A percentile compares a stretch with the other conserved stretches of the same genome.
phyloP scores from a whole-genome alignment of 2,113 vertebrate species.

The Myanophis thanlyinensis region DNA sequence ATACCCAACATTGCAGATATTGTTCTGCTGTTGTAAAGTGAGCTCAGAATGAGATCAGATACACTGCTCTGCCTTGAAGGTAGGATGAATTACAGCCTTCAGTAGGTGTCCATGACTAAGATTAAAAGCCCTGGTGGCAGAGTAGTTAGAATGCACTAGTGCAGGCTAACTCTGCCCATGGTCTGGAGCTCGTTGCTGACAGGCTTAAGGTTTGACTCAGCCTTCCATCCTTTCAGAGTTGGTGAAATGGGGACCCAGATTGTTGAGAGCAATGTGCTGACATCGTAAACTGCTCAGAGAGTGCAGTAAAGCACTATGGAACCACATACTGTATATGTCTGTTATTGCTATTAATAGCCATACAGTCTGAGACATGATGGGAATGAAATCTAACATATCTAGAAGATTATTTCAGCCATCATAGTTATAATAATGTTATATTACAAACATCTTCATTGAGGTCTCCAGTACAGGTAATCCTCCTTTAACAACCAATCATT shows the following conservation, averaged over 20 bases:
- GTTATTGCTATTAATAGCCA: background rate
- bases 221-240: background rate
- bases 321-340: background rate
- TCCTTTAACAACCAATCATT: background rate
- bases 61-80: background rate
- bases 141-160: background rate
- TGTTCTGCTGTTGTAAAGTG: background rate
- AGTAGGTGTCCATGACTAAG: background rate
- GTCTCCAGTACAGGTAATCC: background rate
- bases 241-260: background rate
- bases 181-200: background rate
- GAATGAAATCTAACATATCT: background rate
- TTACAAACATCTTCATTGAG: background rate
- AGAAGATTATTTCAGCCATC: background rate
- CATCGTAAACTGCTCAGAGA: background rate
- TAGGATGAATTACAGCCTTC: background rate
- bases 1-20: background rate
- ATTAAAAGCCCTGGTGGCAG: background rate
- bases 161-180: background rate
- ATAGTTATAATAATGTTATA: background rate
- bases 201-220: too few species aligned
- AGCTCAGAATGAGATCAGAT: background rate
- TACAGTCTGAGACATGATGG: background rate
- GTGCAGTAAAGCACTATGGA: background rate
- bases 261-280: background rate